phyloP scores from a whole-genome alignment of 2,888 invertebrate species.

The Dinocampus coccinellae region DNA sequence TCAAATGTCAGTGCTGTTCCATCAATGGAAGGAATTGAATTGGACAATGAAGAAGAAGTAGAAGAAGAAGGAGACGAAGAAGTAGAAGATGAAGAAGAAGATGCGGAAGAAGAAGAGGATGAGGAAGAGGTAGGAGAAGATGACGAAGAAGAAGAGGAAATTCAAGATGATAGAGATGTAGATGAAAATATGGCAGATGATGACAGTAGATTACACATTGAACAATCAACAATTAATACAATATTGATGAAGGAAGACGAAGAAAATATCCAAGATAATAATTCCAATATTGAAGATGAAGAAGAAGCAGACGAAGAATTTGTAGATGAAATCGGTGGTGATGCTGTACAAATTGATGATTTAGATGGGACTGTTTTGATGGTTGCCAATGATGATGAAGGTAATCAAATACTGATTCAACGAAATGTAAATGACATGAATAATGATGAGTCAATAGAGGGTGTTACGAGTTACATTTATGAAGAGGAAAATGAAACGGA shows the following conservation, averaged over 20 bases:
- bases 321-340: slow-evolving; percentile 49
- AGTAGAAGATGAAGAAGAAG: slow-evolving; percentile 33
- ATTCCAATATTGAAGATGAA: slow-evolving; percentile 36
- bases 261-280: slow-evolving; percentile 36
- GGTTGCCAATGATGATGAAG: slow-evolving; percentile 63
- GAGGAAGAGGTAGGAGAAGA: slow-evolving; percentile 32
- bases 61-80: slow-evolving; percentile 26
- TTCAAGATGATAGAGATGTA: slow-evolving; percentile 33
- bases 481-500: slow-evolving; percentile 56
- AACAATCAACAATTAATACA: slow-evolving; percentile 28
- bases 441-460: slow-evolving; percentile 60
- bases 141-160: slow-evolving; percentile 34
- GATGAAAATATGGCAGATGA: slow-evolving; percentile 42
- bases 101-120: slow-evolving; percentile 40
- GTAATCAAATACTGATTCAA: slow-evolving; percentile 65
- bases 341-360: slow-evolving; percentile 56
- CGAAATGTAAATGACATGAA: slow-evolving; percentile 56
- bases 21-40: slow-evolving; percentile 31
- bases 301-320: slow-evolving; percentile 45
- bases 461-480: slow-evolving; percentile 58
- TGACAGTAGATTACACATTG: slow-evolving; percentile 31
- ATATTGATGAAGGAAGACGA: slow-evolving; percentile 30
- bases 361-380: slow-evolving; percentile 66
- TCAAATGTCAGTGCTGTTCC: slow-evolving; percentile 31
- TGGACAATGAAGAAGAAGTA: slow-evolving; percentile 33